phyloP scores from a whole-genome alignment of 2,113 vertebrate genomes.

The Diphyllodes magnificus region DNA sequence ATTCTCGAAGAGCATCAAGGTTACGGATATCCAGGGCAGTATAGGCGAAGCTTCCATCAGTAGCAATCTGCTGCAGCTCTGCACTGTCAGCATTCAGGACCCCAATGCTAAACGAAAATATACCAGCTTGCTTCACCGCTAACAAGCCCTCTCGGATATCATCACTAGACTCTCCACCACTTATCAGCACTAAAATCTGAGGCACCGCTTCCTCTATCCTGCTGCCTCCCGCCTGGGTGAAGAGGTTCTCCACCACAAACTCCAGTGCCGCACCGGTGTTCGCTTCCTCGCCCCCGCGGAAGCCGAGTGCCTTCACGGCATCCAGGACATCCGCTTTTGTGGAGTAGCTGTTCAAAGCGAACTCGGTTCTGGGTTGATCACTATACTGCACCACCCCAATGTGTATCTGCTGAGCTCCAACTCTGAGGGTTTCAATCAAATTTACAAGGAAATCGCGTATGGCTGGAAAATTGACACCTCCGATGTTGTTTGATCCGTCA shows the following conservation, averaged over 20 bases:
- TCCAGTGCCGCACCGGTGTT: constrained; percentile 90
- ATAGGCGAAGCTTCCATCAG: constrained; percentile 84
- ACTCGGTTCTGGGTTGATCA: constrained; percentile 78
- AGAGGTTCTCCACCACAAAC: constrained; percentile 82
- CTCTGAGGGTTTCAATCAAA: constrained; percentile 87
- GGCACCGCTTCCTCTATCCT: constrained; percentile 89
- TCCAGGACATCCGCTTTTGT: constrained; percentile 82
- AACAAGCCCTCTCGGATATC: constrained; percentile 83
- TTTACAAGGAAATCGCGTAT: constrained; percentile 89
- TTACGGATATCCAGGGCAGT: constrained; percentile 81
- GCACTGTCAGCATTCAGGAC: constrained; percentile 77
- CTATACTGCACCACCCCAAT: constrained; percentile 91
- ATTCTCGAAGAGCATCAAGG: constrained; percentile 77
- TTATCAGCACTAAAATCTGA: constrained; percentile 89
- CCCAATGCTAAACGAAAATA: constrained; percentile 81
- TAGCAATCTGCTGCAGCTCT: constrained; percentile 87
- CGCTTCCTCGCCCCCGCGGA: constrained; percentile 79
- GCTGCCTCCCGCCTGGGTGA: constrained; percentile 84
- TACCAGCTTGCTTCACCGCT: constrained; percentile 85
- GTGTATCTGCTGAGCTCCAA: constrained; percentile 85
- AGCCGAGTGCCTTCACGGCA: constrained; percentile 82
- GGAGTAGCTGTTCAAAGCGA: constrained; percentile 85
- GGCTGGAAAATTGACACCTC: constrained; percentile 86
- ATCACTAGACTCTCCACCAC: constrained; percentile 87
- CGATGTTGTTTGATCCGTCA: constrained; percentile 98